Conservation (phyloP, 1,140 invertebrate species). For the Zaprionus ornatus region DNA sequence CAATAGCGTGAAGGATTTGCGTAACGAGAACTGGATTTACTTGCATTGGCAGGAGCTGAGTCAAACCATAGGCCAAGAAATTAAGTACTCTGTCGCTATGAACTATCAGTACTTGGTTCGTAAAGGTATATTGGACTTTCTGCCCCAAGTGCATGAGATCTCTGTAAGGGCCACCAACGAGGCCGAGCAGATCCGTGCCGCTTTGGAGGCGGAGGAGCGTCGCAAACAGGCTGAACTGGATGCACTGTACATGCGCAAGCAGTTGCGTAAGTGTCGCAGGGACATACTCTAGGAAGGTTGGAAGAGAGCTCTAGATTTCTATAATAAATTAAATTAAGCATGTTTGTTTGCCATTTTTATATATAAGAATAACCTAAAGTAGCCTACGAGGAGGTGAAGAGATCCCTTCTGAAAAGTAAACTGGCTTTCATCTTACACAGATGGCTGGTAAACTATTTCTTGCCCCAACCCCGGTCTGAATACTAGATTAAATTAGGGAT, state of each 20-base stretch:
- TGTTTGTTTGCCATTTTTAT: not conserved
- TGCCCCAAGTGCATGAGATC: constrained; percentile 65
- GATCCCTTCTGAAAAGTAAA: no score
- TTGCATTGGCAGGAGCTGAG: constrained; percentile 74
- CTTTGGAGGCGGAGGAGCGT: constrained; percentile 70
- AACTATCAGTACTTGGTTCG: constrained; percentile 72
- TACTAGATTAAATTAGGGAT: no score
- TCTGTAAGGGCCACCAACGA: constrained; percentile 67
- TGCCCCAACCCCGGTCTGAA: no score
- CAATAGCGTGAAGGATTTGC: constrained; percentile 66
- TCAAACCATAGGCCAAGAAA: constrained; percentile 53
- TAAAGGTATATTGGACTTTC: constrained; percentile 69
- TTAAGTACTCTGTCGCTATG: constrained; percentile 67
- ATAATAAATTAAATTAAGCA: not conserved
- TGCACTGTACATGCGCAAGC: constrained; percentile 65
- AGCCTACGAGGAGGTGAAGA: no score
- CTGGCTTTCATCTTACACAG: no score
- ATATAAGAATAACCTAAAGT: no score
- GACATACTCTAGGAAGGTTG: constrained; percentile 61
- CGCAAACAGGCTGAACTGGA: constrained; percentile 62
- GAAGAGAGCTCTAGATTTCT: not conserved
- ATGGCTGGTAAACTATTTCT: no score
- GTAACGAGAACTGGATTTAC: constrained; percentile 79
- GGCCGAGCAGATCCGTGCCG: constrained; percentile 59
- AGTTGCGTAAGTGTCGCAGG: constrained; percentile 74